phyloP scores from a whole-genome alignment of 23 tunicate genomes.

The Styela clava region DNA sequence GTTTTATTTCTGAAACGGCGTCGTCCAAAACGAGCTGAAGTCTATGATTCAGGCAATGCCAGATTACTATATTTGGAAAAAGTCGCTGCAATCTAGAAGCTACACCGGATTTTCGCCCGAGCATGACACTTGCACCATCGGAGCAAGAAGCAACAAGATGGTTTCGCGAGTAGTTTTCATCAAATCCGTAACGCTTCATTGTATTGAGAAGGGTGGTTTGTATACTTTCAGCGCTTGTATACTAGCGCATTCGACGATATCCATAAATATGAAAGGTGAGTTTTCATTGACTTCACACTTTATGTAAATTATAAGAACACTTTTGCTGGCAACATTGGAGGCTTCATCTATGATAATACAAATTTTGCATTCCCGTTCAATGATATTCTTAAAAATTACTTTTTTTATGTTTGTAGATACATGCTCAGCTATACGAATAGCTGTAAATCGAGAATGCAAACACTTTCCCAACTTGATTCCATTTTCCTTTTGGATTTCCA shows the following conservation, averaged over 20 bases:
- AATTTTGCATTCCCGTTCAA: background rate
- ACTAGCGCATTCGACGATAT: background rate
- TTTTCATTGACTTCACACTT: background rate
- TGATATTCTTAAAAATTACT: background rate
- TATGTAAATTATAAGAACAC: background rate
- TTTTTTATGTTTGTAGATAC: background rate
- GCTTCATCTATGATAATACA: background rate
- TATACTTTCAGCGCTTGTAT: background rate
- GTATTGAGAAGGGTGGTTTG: too few relatives aligned
- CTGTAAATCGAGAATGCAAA: background rate
- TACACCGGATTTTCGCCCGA: background rate
- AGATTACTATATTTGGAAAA: background rate
- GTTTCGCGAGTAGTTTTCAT: too few relatives aligned
- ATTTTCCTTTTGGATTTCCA: background rate
- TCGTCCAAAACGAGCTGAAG: background rate
- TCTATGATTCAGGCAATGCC: conserved; percentile 13
- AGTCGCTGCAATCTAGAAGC: background rate
- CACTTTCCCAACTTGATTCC: background rate
- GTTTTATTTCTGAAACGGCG: background rate
- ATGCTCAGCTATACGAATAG: background rate
- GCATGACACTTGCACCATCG: conserved; percentile 8
- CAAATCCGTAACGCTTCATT: too few relatives aligned
- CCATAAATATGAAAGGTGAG: background rate
- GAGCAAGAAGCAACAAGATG: background rate
- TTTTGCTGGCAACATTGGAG: background rate